Conservation (phyloP, 2,797 vertebrate genomes). For the Lacerta bilineata region DNA sequence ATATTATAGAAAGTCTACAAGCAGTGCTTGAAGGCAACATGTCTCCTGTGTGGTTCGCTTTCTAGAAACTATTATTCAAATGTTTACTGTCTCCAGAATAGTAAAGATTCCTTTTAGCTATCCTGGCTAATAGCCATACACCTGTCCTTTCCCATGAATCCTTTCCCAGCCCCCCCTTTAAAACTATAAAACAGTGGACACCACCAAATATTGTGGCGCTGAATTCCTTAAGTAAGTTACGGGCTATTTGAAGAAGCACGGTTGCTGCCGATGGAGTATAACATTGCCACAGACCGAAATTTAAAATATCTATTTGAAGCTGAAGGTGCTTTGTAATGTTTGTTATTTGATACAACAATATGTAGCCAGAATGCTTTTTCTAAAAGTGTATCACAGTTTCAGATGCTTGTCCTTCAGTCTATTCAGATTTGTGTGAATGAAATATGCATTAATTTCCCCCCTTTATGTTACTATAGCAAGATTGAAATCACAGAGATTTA, state of each 20-base stretch:
- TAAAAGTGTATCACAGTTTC: background rate
- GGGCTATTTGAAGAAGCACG: too few species aligned
- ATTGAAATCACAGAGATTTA: constrained; percentile 6
- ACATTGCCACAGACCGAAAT: background rate
- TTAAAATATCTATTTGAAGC: too few species aligned
- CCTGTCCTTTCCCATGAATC: too few species aligned
- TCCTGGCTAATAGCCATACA: too few species aligned
- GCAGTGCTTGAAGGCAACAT: background rate
- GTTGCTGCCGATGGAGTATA: background rate
- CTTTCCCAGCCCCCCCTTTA: too few species aligned
- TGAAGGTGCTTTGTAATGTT: background rate
- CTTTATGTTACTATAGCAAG: background rate
- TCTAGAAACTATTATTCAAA: background rate
- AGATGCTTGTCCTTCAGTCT: background rate
- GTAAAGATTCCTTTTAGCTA: too few species aligned
- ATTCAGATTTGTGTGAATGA: background rate
- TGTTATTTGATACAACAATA: background rate
- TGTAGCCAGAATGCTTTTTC: background rate
- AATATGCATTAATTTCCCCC: background rate
- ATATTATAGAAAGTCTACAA: background rate
- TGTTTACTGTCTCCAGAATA: too few species aligned
- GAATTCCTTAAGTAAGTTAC: too few species aligned
- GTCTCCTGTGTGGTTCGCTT: background rate
- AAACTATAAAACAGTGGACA: too few species aligned
- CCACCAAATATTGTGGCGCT: too few species aligned